Conservation (phyloP, 1,140 invertebrate genomes). For the Nephila pilipes region DNA sequence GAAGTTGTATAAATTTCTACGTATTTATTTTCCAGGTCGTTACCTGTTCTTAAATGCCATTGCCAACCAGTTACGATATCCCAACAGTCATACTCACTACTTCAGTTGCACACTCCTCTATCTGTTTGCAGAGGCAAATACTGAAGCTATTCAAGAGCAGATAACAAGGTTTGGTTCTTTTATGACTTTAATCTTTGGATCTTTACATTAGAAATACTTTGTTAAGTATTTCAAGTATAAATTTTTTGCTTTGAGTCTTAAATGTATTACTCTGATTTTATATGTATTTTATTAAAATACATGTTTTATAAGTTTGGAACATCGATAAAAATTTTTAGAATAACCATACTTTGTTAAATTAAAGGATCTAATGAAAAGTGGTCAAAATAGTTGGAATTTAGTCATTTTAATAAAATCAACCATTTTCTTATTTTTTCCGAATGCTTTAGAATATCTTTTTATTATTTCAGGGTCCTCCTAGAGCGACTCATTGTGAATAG, state of each 20-base stretch:
- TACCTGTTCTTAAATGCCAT: constrained; percentile 99
- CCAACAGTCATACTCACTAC: constrained; percentile 99
- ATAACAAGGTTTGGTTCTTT: constrained; percentile 87
- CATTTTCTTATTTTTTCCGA: background rate
- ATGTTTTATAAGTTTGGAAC: too few species aligned
- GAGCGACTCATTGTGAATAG: constrained; percentile 98
- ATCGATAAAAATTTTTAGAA: too few species aligned
- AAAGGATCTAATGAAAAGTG: too few species aligned
- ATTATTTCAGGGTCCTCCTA: constrained; percentile 89
- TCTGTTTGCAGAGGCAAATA: constrained; percentile 98
- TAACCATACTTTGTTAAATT: too few species aligned
- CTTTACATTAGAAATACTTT: too few species aligned
- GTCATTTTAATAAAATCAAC: background rate
- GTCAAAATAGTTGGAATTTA: too few species aligned
- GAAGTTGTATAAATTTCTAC: constrained; percentile 44
- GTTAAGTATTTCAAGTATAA: too few species aligned
- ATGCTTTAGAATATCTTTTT: background rate
- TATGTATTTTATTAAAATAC: too few species aligned
- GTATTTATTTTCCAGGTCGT: constrained; percentile 83
- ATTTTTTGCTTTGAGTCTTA: too few species aligned
- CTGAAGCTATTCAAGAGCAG: constrained; percentile 95
- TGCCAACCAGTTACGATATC: constrained; percentile 98
- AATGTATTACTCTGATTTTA: too few species aligned
- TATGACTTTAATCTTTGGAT: constrained; percentile 55
- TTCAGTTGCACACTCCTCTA: constrained; percentile 98